Evolutionary conservation across 2,797 vertebrate genomes (phyloP).

Genomic region (Leptatherina wallacei): DNA sequence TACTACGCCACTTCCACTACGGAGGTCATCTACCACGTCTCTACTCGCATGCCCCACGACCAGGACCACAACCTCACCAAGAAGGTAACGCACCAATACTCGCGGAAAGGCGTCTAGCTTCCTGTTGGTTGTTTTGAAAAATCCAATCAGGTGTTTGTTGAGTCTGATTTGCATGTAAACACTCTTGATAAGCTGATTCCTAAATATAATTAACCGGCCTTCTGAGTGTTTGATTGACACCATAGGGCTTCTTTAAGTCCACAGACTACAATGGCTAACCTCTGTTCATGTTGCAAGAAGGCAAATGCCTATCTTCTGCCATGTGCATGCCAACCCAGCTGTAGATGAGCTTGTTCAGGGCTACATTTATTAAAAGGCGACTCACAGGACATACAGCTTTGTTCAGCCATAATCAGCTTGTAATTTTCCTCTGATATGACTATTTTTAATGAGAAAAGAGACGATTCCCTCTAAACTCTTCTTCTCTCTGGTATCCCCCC

Average conservation of each 20-base stretch:
- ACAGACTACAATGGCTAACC: neutral
- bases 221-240: neutral
- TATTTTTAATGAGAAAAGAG: conserved; percentile 17
- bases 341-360: neutral
- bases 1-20: conserved; percentile 98
- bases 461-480: neutral
- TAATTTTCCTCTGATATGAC: conserved; percentile 12
- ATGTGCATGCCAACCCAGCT: neutral
- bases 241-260: neutral
- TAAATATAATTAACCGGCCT: neutral
- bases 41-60: conserved; percentile 98
- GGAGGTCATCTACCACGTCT: conserved; percentile 98
- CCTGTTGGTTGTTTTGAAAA: neutral
- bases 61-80: conserved; percentile 97
- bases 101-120: neutral
- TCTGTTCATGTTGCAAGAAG: neutral
- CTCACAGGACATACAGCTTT: neutral
- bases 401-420: neutral
- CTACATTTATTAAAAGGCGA: neutral
- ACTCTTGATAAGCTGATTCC: neutral
- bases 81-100: conserved; percentile 83
- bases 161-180: neutral
- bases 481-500: neutral
- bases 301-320: neutral
- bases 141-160: neutral